These are phyloP conservation scores for Stigmatopora nigra DNA, from an alignment of 2,113 vertebrate genomes.

Conservation along the genomic window DNA sequence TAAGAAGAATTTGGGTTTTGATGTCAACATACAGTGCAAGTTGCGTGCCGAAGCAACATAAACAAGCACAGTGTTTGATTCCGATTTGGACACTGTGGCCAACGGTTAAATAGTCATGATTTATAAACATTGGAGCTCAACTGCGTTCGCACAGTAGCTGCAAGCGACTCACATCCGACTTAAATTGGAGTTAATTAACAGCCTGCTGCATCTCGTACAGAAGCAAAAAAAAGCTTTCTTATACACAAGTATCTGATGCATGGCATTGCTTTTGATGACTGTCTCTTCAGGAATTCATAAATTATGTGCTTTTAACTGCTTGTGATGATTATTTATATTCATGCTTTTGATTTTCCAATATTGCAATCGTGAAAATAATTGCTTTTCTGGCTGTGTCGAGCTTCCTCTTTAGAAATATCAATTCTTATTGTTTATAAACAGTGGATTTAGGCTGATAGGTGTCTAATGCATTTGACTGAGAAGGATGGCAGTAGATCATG, in stretches of 20 bases:
- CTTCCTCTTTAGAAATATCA: background rate
- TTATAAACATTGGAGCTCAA: background rate
- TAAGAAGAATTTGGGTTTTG: slow-evolving; percentile 1
- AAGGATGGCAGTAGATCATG: too few relatives aligned
- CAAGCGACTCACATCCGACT: background rate
- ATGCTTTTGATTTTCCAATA: background rate
- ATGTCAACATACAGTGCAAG: background rate
- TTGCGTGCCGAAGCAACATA: background rate
- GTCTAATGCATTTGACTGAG: too few relatives aligned
- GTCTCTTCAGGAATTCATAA: background rate
- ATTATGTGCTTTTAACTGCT: background rate
- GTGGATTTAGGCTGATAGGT: background rate
- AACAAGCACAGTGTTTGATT: background rate
- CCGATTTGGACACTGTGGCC: background rate
- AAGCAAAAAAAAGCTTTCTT: background rate
- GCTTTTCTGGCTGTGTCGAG: background rate
- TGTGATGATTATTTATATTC: background rate
- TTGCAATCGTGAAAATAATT: background rate
- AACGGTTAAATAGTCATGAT: background rate
- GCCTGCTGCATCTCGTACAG: slow-evolving; percentile 2
- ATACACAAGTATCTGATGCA: slow-evolving; percentile 1
- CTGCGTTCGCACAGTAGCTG: background rate
- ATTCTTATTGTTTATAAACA: slow-evolving; percentile 1
- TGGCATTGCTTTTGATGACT: background rate
- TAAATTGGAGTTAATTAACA: slow-evolving; percentile 2